Percentiles rank a stretch among this genome's conserved stretches.
Conservation (phyloP, 2,113 vertebrate species). For the Cathartes aura region DNA sequence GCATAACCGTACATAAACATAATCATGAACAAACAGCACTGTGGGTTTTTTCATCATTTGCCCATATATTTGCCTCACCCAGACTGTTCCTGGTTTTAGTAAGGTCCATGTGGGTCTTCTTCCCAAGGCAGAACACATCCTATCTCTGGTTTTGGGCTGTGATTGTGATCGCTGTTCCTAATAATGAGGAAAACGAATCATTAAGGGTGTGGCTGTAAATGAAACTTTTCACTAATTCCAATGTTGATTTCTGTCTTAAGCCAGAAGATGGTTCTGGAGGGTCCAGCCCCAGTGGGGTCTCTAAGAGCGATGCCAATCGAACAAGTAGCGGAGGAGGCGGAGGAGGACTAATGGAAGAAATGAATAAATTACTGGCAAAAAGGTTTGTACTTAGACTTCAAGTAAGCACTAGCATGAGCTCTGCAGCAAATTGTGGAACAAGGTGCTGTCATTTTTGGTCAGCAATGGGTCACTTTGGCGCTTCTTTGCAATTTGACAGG, state of each 20-base stretch:
- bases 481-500: not conserved
- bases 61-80: not conserved
- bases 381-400: constrained; percentile 79
- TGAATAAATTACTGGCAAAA: constrained; percentile 98
- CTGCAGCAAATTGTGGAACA: not conserved
- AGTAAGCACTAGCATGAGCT: not conserved
- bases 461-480: not conserved
- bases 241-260: constrained; percentile 68
- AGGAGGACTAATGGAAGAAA: constrained; percentile 97
- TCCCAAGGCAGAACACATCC: not conserved
- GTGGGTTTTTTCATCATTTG: not conserved
- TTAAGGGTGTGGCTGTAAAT: not conserved
- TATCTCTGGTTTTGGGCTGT: not conserved
- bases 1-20: not conserved
- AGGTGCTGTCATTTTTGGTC: not conserved
- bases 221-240: not conserved
- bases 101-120: not conserved
- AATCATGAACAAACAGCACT: not conserved
- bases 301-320: constrained; percentile 93
- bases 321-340: constrained; percentile 89
- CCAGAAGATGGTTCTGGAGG: constrained; percentile 91
- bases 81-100: not conserved
- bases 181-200: not conserved
- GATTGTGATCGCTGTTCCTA: not conserved
- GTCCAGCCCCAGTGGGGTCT: constrained; percentile 84